Evolutionary conservation across 1,140 invertebrate species (phyloP).

Genomic region (Pseudomyrmex concolor): DNA sequence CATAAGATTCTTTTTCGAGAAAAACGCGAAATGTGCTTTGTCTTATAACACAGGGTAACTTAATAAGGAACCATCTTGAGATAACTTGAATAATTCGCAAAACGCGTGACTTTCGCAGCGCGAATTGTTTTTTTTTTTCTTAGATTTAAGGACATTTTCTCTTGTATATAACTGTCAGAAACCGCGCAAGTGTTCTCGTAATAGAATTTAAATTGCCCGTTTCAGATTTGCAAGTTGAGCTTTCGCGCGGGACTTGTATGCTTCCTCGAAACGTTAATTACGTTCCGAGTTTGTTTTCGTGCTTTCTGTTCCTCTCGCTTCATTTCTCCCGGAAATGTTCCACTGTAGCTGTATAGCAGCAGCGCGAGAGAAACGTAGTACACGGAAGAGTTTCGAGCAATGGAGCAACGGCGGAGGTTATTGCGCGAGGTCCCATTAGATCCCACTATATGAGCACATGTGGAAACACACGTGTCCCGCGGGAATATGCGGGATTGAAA

Average conservation of each 20-base stretch:
- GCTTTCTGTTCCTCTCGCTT: constrained; percentile 28
- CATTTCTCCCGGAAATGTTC: constrained; percentile 29
- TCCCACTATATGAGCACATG: constrained; percentile 40
- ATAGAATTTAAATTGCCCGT: constrained; percentile 60
- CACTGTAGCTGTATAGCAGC: constrained; percentile 27
- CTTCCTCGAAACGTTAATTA: constrained; percentile 63
- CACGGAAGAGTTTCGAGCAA: constrained; percentile 64
- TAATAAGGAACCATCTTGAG: constrained; percentile 23
- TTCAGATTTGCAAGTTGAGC: constrained; percentile 57
- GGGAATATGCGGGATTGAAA: constrained; percentile 64
- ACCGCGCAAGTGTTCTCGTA: constrained; percentile 12
- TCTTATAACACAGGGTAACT: constrained; percentile 32
- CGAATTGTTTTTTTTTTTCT: not conserved
- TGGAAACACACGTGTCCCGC: constrained; percentile 40
- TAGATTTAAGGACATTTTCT: not conserved
- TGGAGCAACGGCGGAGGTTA: constrained; percentile 54
- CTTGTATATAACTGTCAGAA: not conserved
- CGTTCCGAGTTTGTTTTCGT: constrained; percentile 28
- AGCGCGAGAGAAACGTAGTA: constrained; percentile 40
- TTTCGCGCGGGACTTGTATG: constrained; percentile 43
- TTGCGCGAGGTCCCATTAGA: constrained; percentile 66
- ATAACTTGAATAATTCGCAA: constrained; percentile 47
- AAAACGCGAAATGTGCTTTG: not conserved
- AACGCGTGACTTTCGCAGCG: not conserved
- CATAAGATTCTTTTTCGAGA: not conserved